Base-by-base conservation (phyloP, 2,888 invertebrate species). In the Cerceris ruficornis region DNA sequence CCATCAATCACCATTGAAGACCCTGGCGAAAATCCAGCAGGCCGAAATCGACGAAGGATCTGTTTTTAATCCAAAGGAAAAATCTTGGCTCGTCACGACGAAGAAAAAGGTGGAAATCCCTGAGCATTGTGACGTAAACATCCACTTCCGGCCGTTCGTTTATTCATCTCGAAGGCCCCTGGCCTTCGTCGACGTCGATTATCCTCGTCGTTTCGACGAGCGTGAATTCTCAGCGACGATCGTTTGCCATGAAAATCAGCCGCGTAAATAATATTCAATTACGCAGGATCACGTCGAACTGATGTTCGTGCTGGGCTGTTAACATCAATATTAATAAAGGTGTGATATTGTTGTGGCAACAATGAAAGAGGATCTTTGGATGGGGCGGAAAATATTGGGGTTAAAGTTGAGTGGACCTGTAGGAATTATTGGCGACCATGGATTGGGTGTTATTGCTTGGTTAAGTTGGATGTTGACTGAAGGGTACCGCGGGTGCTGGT, bases 261-360 rank as follows among this genome's bases (percentile, higher is more conserved):
- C 8, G 15, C 43, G 61, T 14, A 60, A 66, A 68, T 57, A 59
- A 50, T 67, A 67, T 73, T 73, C 49, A 68, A 59, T 71, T 59
- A 71, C 54, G 7, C 14, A 9, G 54, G 1, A 54, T 54, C 58
- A 14, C 9, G 66, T 14, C 13, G 49, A n/a, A 13, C 17, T 41
- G 9, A 43, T 46, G 49, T 49, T 42, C 64, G 57, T 41, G 41
- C 64, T 46, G 52, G 13, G 57, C 14, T 14, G 59, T 67, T 67
- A 61, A n/a, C 55, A 67, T 73, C 50, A 61, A 61, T 61, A 73
- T 73, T 67, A 67, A 73, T 73, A n/a, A 61, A 67, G 54, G 55
- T 15, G 11, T 28, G 50, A n/a, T n/a, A n/a, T n/a, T n/a, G n/a
- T n/a, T n/a, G n/a, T n/a, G n/a, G n/a, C n/a, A n/a, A n/a, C n/a